These are phyloP conservation scores for Parascotia fuliginaria DNA, from an alignment of 2,888 invertebrate genomes.

Conservation along the genomic window DNA sequence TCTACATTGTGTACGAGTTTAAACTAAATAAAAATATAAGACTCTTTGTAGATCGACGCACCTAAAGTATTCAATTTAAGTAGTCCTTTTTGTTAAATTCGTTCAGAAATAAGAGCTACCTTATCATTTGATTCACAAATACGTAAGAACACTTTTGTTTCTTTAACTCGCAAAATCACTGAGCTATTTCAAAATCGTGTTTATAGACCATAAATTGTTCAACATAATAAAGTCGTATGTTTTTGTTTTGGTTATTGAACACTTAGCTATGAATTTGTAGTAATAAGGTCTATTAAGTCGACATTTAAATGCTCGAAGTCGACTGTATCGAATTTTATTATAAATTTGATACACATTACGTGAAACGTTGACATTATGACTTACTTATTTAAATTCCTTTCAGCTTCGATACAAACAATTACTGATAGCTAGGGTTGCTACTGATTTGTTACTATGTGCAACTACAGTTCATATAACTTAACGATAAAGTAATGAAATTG, in stretches of 20 bases:
- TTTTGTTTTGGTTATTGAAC: constrained; percentile 46
- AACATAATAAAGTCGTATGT: constrained; percentile 48
- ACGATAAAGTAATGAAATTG: background rate
- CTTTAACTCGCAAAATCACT: constrained; percentile 23
- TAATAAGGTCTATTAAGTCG: constrained; percentile 47
- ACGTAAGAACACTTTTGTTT: constrained; percentile 9
- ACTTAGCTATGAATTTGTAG: constrained; percentile 25
- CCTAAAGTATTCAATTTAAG: constrained; percentile 23
- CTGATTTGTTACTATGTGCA: constrained; percentile 13
- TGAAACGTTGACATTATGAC: constrained; percentile 36
- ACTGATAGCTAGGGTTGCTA: constrained; percentile 19
- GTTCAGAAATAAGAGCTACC: constrained; percentile 30
- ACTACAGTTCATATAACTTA: background rate
- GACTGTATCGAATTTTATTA: constrained; percentile 17
- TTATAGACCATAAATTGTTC: constrained; percentile 57
- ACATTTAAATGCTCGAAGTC: constrained; percentile 25
- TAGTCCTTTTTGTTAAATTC: constrained; percentile 36
- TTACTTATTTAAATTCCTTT: constrained; percentile 34
- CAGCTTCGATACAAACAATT: constrained; percentile 20
- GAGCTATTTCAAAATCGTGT: constrained; percentile 56
- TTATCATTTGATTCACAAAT: constrained; percentile 44
- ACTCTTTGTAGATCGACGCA: constrained; percentile 36
- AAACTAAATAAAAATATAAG: constrained; percentile 32
- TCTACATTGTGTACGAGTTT: constrained; percentile 10
- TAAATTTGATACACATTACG: constrained; percentile 15